Evolutionary conservation across 2,888 invertebrate genomes (phyloP).

Genomic region (Hyposoter dolosus): DNA sequence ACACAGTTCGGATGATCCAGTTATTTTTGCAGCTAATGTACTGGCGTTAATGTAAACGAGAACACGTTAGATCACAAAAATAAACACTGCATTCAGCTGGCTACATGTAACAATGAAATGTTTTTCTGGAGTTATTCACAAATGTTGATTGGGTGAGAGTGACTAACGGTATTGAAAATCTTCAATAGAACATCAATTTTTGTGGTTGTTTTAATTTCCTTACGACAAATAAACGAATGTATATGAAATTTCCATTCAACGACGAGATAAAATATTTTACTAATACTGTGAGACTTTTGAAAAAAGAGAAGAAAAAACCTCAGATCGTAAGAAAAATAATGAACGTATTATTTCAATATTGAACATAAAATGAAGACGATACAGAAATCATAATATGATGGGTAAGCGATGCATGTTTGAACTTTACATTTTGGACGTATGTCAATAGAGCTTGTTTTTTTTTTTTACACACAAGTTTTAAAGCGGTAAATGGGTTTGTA

Average conservation of each 20-base stretch:
- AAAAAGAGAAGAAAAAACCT: not conserved
- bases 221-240: conserved; percentile 18
- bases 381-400: conserved; percentile 16
- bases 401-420: conserved; percentile 32
- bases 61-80: conserved; percentile 29
- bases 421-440: conserved; percentile 60
- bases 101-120: conserved; percentile 12
- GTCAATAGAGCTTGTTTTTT: conserved; percentile 35
- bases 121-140: conserved; percentile 3
- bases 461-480: conserved; percentile 55
- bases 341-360: not conserved
- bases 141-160: conserved; percentile 28
- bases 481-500: conserved; percentile 36
- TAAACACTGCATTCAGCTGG: conserved; percentile 40
- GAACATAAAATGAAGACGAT: conserved; percentile 13
- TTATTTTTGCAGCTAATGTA: conserved; percentile 35
- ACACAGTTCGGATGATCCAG: not conserved
- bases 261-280: conserved; percentile 34
- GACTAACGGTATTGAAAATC: conserved; percentile 20
- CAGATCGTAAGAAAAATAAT: not conserved
- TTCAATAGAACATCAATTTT: not conserved
- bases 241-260: conserved; percentile 10
- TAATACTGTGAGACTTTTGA: conserved; percentile 53
- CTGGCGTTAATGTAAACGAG: conserved; percentile 27
- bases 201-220: not conserved